A percentile compares a stretch with the other conserved stretches of the same genome.
These are phyloP conservation scores for Andricus curvator DNA, from an alignment of 2,888 invertebrate genomes.

Conservation along the genomic window DNA sequence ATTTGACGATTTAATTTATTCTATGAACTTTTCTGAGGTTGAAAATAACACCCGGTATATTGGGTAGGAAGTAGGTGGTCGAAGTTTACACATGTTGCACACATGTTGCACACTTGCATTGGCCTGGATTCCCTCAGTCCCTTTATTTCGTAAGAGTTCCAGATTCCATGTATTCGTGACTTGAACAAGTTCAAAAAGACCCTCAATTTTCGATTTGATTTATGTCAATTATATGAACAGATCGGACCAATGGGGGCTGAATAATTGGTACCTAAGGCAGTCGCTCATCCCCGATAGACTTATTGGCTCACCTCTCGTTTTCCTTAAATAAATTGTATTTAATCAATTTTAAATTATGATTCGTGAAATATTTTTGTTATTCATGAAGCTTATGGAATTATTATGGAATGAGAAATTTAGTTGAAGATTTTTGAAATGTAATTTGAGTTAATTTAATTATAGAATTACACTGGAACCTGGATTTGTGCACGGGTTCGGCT, in stretches of 20 bases:
- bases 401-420: too few relatives aligned
- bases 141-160: background rate
- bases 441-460: too few relatives aligned
- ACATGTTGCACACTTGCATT: constrained; percentile 32
- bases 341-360: too few relatives aligned
- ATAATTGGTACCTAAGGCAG: background rate
- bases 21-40: too few relatives aligned
- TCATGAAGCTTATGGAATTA: too few relatives aligned
- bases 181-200: background rate
- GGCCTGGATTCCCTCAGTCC: background rate
- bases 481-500: too few relatives aligned
- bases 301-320: constrained; percentile 1
- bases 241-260: constrained; percentile 11
- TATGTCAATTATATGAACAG: constrained; percentile 19
- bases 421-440: too few relatives aligned
- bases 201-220: background rate
- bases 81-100: background rate
- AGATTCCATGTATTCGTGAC: background rate
- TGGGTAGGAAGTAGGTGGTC: background rate
- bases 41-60: constrained; percentile 2
- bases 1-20: too few relatives aligned
- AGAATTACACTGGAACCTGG: too few relatives aligned
- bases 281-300: background rate
- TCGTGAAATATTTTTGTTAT: too few relatives aligned
- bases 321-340: background rate